A percentile compares a stretch with the other conserved stretches of the same genome.
phyloP scores from a whole-genome alignment of 2,888 invertebrate species.

The Microctonus hyperodae region DNA sequence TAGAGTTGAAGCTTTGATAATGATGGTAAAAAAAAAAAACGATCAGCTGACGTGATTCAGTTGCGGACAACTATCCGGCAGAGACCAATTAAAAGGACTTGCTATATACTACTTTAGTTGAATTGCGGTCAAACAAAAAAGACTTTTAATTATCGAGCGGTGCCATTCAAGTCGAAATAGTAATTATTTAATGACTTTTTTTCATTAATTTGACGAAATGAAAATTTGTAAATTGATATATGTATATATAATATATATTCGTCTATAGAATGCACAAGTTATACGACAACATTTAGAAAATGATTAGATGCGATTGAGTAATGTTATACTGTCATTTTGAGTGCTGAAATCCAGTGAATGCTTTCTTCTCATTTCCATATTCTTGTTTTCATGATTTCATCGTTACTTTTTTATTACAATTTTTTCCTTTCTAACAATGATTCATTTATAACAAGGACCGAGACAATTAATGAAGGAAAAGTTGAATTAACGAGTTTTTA shows the following conservation, averaged over 20 bases:
- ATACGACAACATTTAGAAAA: constrained; percentile 6
- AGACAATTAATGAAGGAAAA: constrained; percentile 4
- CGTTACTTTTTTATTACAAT: neutral
- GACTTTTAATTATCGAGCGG: constrained; percentile 16
- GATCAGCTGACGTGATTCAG: neutral
- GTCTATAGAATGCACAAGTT: constrained; percentile 9
- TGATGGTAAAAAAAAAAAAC: neutral
- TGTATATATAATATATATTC: neutral
- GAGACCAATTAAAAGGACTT: neutral
- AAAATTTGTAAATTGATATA: constrained; percentile 21
- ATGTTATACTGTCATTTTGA: neutral
- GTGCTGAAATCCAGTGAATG: neutral
- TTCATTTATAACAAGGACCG: no score
- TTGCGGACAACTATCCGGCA: neutral
- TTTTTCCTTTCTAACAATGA: constrained; percentile 11
- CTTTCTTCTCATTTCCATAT: neutral
- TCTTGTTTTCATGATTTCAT: no score
- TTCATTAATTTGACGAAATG: neutral
- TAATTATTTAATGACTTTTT: constrained; percentile 16
- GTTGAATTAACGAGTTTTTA: constrained; percentile 25
- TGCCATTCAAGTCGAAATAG: constrained; percentile 15
- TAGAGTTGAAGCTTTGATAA: neutral
- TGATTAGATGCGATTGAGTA: constrained; percentile 7
- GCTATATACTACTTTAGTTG: neutral
- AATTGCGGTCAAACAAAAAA: constrained; percentile 15